Base-by-base conservation (phyloP, 2,888 invertebrate genomes). In the Dorcus parallelipipedus region DNA sequence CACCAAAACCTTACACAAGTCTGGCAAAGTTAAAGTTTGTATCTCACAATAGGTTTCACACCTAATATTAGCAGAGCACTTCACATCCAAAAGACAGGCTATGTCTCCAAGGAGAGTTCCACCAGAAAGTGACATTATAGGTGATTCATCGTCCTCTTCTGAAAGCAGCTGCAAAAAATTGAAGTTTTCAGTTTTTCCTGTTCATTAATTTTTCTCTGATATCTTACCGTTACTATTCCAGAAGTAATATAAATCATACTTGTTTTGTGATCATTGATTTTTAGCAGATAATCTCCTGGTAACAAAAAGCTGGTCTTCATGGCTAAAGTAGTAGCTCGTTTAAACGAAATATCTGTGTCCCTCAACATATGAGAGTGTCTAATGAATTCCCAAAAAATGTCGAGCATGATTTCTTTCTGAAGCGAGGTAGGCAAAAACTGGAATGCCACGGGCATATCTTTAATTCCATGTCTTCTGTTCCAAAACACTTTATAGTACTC, bases 101-200 rank as follows among this genome's bases (percentile, higher is more conserved):
- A 80, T 80, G 76, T 83, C 83, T 9, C 82, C 81, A 61, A 83
- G 78, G 62, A 82, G 79, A 1, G 82, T 81, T 5, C 82, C 83
- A 62, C 80, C 80, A n/a, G 78, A 76, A 65, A 83, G 81, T 5
- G 82, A 82, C 65, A 83, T 80, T 76, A 83, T 80, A 8, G 82
- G 82, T 54, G 81, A 82, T 69, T 81, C 80, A 60, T 82, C 81
- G 58, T 83, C 82, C 77, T 82, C 82, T 64, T 82, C 81, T 0
- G 82, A 81, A 52, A 67, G 54, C 17, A 64, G 48, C 63, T 63
- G 39, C 6, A 59, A 54, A 9, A 10, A 54, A 40, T 38, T 47
- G 42, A 3, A 40, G 42, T 45, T 42, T 9, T 40, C 23, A 38
- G 3, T 23, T 23, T 5, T 41, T n/a, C 5, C n/a, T 41, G 20